Evolutionary conservation across 2,888 invertebrate species (phyloP).

Genomic region (Zonitis immaculata): DNA sequence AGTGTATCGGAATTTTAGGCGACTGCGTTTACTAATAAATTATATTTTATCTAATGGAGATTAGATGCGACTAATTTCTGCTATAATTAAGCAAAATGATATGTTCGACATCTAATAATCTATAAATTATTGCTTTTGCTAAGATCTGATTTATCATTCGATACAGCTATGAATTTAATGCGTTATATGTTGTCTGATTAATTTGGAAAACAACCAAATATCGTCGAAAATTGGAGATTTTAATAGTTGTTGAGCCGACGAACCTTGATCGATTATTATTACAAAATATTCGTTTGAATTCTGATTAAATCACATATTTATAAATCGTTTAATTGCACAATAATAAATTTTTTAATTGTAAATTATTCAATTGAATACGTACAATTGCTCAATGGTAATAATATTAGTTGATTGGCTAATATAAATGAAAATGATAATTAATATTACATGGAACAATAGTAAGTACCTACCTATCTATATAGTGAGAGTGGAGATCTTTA

Average conservation of each 20-base stretch:
- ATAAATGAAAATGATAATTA: conserved; percentile 21
- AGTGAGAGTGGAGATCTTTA: conserved; percentile 17
- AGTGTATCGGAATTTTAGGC: too few relatives aligned
- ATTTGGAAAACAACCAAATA: not conserved
- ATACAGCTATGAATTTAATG: too few relatives aligned
- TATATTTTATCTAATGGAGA: too few relatives aligned
- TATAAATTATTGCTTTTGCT: too few relatives aligned
- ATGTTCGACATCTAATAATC: too few relatives aligned
- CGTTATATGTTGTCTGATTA: too few relatives aligned
- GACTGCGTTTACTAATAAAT: too few relatives aligned
- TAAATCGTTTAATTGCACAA: not conserved
- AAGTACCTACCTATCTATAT: too few relatives aligned
- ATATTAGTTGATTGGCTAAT: conserved; percentile 23
- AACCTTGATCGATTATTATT: not conserved
- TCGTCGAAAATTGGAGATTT: not conserved
- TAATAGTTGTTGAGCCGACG: not conserved
- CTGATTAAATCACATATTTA: not conserved
- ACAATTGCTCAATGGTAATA: conserved; percentile 12
- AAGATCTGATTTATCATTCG: too few relatives aligned
- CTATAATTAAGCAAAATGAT: too few relatives aligned
- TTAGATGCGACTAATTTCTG: too few relatives aligned
- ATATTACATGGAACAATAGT: conserved; percentile 15
- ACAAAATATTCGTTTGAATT: not conserved
- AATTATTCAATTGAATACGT: conserved; percentile 6
- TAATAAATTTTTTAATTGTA: not conserved